Evolutionary conservation across 2,797 vertebrate genomes (phyloP).

Genomic region (Pogonophryne albipinna): DNA sequence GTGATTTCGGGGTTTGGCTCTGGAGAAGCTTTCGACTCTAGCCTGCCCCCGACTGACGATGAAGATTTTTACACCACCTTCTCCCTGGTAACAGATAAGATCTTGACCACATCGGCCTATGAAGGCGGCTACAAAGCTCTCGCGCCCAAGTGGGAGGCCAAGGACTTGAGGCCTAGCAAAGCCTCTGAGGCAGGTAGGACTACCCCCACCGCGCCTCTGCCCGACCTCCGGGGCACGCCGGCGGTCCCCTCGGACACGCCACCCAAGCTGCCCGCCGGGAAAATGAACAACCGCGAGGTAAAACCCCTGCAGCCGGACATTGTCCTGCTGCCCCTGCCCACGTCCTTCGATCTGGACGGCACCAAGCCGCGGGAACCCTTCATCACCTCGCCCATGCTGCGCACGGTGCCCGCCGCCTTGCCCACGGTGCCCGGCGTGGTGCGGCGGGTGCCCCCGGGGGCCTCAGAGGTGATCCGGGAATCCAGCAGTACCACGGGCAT

Average conservation of each 20-base stretch:
- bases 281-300: constrained; percentile 99
- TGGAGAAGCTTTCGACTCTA: constrained; percentile 99
- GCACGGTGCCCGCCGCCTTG: constrained; percentile 99
- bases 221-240: constrained; percentile 92
- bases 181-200: constrained; percentile 98
- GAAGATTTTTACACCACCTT: constrained; percentile 99
- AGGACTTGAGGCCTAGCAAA: constrained; percentile 99
- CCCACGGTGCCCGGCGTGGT: constrained; percentile 98
- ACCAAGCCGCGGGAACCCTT: constrained; percentile 98
- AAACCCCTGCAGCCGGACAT: constrained; percentile 99
- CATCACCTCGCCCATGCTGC: constrained; percentile 99
- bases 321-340: constrained; percentile 98
- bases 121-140: constrained; percentile 99
- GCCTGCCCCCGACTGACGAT: constrained; percentile 99
- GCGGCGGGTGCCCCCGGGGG: constrained; percentile 95
- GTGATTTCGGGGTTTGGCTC: constrained; percentile 99
- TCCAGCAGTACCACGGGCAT: constrained; percentile 99
- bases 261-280: constrained; percentile 98
- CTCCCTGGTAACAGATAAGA: constrained; percentile 99
- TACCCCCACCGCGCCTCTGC: constrained; percentile 94
- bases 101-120: constrained; percentile 99
- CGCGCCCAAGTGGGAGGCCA: constrained; percentile 99
- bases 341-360: constrained; percentile 98
- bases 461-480: constrained; percentile 98
- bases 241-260: constrained; percentile 93